Percentiles rank a stretch among this genome's conserved stretches.
These are phyloP conservation scores for Nettapus auritus DNA, from an alignment of 2,113 vertebrate genomes.

Conservation along the genomic window DNA sequence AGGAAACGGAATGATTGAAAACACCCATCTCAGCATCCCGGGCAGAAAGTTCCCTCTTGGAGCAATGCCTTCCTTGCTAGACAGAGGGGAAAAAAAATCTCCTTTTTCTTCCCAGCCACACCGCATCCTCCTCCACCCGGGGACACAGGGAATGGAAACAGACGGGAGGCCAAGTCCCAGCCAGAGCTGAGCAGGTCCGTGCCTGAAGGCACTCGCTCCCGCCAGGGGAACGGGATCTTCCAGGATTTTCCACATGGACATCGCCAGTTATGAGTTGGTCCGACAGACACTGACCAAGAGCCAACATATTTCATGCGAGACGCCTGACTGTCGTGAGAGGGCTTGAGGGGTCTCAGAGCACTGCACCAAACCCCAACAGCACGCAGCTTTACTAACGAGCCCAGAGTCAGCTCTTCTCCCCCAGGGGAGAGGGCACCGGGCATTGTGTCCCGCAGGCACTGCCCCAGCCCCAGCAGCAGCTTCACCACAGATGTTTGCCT, in stretches of 20 bases:
- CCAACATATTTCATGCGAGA: accelerated
- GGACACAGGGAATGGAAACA: background rate
- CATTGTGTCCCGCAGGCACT: too few species aligned
- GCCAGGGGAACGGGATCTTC: background rate
- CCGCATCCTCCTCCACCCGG: background rate
- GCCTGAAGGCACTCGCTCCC: accelerated
- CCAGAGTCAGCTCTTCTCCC: too few species aligned
- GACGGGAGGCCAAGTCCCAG: background rate
- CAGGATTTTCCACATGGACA: background rate
- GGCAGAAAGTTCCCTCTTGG: background rate
- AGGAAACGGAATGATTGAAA: constrained; percentile 50
- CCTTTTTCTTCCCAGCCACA: background rate
- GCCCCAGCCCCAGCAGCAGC: background rate
- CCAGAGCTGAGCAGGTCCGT: background rate
- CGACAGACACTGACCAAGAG: accelerated
- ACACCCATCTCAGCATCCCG: constrained; percentile 11
- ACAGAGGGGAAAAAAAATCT: background rate
- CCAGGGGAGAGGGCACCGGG: background rate
- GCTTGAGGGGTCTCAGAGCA: background rate
- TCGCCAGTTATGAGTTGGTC: accelerated
- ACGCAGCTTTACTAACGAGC: too few species aligned
- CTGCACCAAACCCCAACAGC: background rate
- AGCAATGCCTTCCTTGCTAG: constrained; percentile 2
- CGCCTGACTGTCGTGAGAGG: too few species aligned
- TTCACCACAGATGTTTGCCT: too few species aligned